phyloP scores from a whole-genome alignment of 2,888 invertebrate species.

The Petrophora chlorosata region DNA sequence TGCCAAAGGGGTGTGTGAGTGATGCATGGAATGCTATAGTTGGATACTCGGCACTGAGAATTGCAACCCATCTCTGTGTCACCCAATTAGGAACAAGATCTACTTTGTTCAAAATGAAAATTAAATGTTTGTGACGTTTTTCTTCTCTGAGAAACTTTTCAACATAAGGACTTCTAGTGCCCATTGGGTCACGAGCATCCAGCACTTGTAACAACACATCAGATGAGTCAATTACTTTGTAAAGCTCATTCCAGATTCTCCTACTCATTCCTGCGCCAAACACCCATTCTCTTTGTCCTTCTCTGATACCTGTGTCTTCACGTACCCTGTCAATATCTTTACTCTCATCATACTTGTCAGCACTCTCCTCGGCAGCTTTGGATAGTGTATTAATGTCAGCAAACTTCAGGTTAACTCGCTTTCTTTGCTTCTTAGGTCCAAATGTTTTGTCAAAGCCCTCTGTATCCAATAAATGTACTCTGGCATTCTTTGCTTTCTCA shows the following conservation, averaged over 20 bases:
- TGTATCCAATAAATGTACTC: slow-evolving; percentile 97
- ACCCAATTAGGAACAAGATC: slow-evolving; percentile 99
- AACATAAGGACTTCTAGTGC: slow-evolving; percentile 96
- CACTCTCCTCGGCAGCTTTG: slow-evolving; percentile 87
- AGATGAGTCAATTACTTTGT: slow-evolving; percentile 99
- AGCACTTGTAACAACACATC: slow-evolving; percentile 98
- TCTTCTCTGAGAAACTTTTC: slow-evolving; percentile 96
- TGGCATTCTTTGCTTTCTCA: slow-evolving; percentile 94
- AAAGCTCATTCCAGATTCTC: slow-evolving; percentile 99
- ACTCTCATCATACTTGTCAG: slow-evolving; percentile 90
- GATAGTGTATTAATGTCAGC: slow-evolving; percentile 91
- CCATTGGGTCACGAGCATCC: slow-evolving; percentile 98
- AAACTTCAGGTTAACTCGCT: slow-evolving; percentile 91
- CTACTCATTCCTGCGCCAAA: slow-evolving; percentile 98
- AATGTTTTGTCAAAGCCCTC: slow-evolving; percentile 97
- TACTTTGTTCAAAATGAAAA: slow-evolving; percentile 98
- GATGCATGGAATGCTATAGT: slow-evolving; percentile 99
- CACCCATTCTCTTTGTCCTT: slow-evolving; percentile 95
- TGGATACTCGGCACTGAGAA: slow-evolving; percentile 96
- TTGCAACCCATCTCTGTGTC: slow-evolving; percentile 98
- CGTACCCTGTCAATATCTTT: slow-evolving; percentile 93
- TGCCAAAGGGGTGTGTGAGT: slow-evolving; percentile 98
- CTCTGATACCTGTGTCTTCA: slow-evolving; percentile 91
- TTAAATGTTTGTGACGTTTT: slow-evolving; percentile 98
- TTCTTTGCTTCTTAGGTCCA: slow-evolving; percentile 96